These are phyloP conservation scores for Ivindomyrus marchei DNA, from an alignment of 2,113 vertebrate species.

Conservation along the genomic window DNA sequence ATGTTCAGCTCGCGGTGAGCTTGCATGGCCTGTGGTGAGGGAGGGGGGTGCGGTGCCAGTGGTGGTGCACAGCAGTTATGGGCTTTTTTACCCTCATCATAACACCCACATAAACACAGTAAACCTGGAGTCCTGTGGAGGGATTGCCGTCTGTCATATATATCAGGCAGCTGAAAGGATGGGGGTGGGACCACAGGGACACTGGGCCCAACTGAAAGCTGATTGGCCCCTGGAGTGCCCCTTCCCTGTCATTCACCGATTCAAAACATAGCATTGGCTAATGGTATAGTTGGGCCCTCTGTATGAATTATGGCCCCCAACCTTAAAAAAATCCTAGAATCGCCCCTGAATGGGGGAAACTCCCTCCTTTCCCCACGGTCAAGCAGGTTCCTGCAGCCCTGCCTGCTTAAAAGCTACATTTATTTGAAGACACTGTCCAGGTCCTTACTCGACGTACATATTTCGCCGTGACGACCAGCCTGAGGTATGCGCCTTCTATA, in stretches of 20 bases:
- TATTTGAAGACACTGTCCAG: not conserved
- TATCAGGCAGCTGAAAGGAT: not conserved
- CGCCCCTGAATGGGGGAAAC: not conserved
- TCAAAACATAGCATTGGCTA: not conserved
- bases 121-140: not conserved
- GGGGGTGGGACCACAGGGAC: not conserved
- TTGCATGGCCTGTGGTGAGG: not conserved
- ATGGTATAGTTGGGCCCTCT: not conserved
- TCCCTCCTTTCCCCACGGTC: too few species aligned
- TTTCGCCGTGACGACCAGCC: not conserved
- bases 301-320: not conserved
- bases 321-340: not conserved
- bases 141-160: not conserved
- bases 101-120: not conserved
- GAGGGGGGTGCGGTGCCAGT: not conserved
- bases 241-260: not conserved
- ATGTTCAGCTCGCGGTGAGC: not conserved
- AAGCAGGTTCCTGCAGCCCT: not conserved
- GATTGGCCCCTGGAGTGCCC: not conserved
- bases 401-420: constrained; percentile 11
- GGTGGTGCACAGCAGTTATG: not conserved
- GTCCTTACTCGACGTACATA: constrained; percentile 3
- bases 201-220: not conserved
- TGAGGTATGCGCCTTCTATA: constrained; percentile 10
- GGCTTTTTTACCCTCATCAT: not conserved